phyloP scores from a whole-genome alignment of 2,797 vertebrate species.

The Chiloscyllium punctatum region DNA sequence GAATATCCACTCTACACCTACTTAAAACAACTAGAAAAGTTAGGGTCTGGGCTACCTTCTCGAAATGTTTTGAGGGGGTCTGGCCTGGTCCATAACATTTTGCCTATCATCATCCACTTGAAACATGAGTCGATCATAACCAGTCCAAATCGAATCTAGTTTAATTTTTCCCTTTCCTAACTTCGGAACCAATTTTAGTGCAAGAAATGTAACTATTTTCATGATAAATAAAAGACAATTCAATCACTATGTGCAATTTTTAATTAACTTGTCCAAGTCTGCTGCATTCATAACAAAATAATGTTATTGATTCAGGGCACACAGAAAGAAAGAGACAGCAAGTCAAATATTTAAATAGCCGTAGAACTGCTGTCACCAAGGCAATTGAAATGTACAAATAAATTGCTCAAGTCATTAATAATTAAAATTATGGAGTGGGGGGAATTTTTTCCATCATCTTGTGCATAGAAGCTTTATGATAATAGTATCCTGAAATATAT shows the following conservation, averaged over 20 bases:
- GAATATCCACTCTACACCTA: too few species aligned
- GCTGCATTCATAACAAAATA: not conserved
- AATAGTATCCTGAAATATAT: not conserved
- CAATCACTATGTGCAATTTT: not conserved
- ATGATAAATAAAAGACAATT: not conserved
- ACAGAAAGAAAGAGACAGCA: not conserved
- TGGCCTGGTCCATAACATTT: not conserved
- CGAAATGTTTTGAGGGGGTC: too few species aligned
- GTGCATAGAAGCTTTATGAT: not conserved
- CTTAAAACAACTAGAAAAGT: too few species aligned
- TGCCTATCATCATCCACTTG: not conserved
- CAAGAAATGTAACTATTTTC: not conserved
- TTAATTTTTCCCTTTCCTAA: not conserved
- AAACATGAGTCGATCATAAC: not conserved
- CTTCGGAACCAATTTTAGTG: not conserved
- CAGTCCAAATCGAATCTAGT: not conserved
- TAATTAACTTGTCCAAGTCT: not conserved
- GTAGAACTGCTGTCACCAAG: not conserved
- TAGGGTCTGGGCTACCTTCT: too few species aligned
- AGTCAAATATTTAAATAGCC: slow-evolving; percentile 12
- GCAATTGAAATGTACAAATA: not conserved
- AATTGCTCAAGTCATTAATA: not conserved
- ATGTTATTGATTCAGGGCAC: not conserved
- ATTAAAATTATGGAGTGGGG: not conserved
- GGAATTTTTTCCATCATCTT: not conserved